Evolutionary conservation across 2,888 invertebrate species (phyloP), one percentile per base, ranked within the genome.

Genomic region (Drosophila fungiperda): DNA sequence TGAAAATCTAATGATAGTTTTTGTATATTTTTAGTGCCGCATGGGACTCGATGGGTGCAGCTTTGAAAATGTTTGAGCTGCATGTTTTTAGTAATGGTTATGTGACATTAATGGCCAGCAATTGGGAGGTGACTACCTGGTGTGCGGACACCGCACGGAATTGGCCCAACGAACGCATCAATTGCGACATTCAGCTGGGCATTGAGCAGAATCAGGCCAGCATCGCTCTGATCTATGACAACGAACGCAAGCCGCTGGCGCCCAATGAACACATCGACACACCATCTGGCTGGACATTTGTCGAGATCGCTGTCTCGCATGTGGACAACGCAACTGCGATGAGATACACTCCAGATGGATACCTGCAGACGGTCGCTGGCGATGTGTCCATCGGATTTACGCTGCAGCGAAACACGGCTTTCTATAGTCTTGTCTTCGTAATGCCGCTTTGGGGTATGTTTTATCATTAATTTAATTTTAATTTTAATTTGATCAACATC

Each of bases 101-200:
- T 11, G 77, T 93, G 0, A 83, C 74, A 4, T 63, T 92, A 42
- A 65, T 87, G 29, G 83, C 80, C 35, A 80, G 73, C 12, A 90
- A 93, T 64, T 79, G 87, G 2, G 87, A 90, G 55, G 40, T 91
- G 11, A 78, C 75, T 23, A 91, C 90, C 3, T 93, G 92, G 92
- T 93, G 93, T 60, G 77, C 87, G 35, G 90, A 93, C 70, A 76
- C 75, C 0, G 77, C 83, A 23, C 72, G 76, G 17, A 89, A 92
- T 76, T 93, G 93, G 93, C 93, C 93, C 26, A 85, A 87, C 48
- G 93, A 93, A 66, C 82, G 81, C 17, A 71, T 91, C 15, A 72
- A 75, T 8, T 93, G 93, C 59, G 87, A 88, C n/a, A 81, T 93
- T 6, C 65, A 83, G 12, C 48, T 93, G 45, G 91, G 91, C 20